Evolutionary conservation across 1,140 invertebrate genomes (phyloP).

Genomic region (Anastrepha obliqua): DNA sequence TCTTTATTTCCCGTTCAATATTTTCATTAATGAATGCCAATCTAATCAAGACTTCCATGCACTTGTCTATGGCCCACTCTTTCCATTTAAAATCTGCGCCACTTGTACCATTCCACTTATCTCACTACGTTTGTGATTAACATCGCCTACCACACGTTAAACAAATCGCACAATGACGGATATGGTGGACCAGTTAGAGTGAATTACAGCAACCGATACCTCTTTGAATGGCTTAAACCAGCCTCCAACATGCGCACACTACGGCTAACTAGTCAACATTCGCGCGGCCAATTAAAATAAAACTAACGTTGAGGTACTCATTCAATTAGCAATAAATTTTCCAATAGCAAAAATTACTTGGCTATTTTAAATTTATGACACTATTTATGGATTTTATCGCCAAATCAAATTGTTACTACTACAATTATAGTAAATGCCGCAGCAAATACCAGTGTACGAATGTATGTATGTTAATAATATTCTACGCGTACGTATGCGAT

Average conservation of each 20-base stretch:
- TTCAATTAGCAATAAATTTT: conserved; percentile 53
- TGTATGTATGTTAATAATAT: background rate
- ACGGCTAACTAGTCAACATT: background rate
- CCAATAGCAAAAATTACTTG: conserved; percentile 3
- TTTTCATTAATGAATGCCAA: background rate
- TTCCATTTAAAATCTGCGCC: background rate
- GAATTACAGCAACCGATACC: background rate
- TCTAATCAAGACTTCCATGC: conserved; percentile 19
- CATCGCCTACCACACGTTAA: background rate
- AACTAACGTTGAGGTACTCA: conserved; percentile 7
- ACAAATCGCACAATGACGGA: conserved; percentile 42
- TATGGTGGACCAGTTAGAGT: conserved; percentile 25
- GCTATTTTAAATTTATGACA: conserved; percentile 39
- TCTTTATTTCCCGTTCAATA: background rate
- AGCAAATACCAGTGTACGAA: background rate
- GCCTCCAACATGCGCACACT: too few species aligned
- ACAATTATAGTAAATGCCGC: background rate
- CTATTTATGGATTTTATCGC: conserved; percentile 51
- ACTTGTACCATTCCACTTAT: background rate
- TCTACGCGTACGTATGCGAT: too few species aligned
- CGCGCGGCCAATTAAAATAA: conserved; percentile 36
- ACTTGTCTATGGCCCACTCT: background rate
- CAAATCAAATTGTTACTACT: conserved; percentile 28
- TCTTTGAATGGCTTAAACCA: background rate
- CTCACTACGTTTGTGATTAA: background rate